phyloP scores from a whole-genome alignment of 2,113 vertebrate species.

The Casuarius casuarius region DNA sequence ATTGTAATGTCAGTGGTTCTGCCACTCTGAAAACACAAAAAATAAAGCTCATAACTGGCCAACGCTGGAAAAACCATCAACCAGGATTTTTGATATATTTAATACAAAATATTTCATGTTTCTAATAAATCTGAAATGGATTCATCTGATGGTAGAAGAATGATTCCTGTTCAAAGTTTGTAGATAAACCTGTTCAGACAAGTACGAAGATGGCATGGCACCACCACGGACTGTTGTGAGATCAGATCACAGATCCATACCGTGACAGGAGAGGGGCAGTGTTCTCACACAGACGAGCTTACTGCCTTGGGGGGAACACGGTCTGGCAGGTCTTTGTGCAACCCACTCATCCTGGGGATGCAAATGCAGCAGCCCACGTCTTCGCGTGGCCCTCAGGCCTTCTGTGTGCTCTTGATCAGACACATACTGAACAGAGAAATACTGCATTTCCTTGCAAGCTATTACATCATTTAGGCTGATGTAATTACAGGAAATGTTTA shows the following conservation, averaged over 20 bases:
- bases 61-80: not conserved
- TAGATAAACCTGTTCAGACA: not conserved
- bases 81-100: not conserved
- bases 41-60: not conserved
- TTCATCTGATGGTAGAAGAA: not conserved
- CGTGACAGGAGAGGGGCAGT: not conserved
- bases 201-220: not conserved
- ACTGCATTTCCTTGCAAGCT: conserved; percentile 1
- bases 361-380: not conserved
- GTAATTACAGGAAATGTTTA: conserved; percentile 10
- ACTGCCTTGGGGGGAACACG: not conserved
- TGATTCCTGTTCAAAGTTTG: not conserved
- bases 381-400: not conserved
- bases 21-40: not conserved
- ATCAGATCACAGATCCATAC: not conserved
- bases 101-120: not conserved
- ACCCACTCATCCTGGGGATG: not conserved
- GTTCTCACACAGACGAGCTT: not conserved
- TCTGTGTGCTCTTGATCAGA: not conserved
- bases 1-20: not conserved
- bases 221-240: not conserved
- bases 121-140: not conserved
- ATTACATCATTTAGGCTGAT: not conserved
- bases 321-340: not conserved
- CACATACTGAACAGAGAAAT: not conserved